Evolutionary conservation across 2,797 vertebrate species (phyloP).

Genomic region (Scarus forsteni): DNA sequence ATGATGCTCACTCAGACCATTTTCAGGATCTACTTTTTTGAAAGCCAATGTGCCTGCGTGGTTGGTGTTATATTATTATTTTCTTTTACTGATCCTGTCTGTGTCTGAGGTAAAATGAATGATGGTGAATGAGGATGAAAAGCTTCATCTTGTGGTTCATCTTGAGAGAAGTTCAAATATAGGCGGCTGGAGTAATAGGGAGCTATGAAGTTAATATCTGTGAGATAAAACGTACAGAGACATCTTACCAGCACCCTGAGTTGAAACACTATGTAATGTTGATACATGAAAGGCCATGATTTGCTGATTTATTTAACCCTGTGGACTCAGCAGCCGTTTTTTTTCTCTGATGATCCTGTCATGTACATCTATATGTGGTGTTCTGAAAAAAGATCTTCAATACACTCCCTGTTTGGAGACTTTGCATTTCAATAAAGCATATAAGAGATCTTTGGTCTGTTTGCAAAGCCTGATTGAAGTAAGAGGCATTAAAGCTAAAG

Average conservation of each 20-base stretch:
- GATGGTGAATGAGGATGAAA: neutral
- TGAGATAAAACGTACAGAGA: neutral
- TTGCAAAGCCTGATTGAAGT: too few relatives aligned
- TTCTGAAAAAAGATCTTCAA: too few relatives aligned
- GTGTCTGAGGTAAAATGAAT: neutral
- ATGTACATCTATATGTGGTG: too few relatives aligned
- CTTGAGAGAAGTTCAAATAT: neutral
- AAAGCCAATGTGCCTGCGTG: neutral
- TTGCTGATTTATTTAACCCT: too few relatives aligned
- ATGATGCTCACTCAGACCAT: neutral
- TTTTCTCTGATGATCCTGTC: too few relatives aligned
- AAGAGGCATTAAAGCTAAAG: too few relatives aligned
- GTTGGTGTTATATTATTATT: neutral
- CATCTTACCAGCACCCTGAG: neutral
- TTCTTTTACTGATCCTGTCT: neutral
- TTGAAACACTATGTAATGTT: neutral
- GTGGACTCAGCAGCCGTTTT: too few relatives aligned
- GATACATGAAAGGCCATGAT: too few relatives aligned
- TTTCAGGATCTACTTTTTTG: neutral
- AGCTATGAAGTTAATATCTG: neutral
- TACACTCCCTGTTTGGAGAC: too few relatives aligned
- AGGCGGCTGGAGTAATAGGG: neutral
- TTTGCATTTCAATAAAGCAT: too few relatives aligned
- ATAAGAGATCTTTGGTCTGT: too few relatives aligned
- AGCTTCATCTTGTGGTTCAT: neutral